phyloP scores from a whole-genome alignment of 2,113 vertebrate species.

The Australoheros scitulus region DNA sequence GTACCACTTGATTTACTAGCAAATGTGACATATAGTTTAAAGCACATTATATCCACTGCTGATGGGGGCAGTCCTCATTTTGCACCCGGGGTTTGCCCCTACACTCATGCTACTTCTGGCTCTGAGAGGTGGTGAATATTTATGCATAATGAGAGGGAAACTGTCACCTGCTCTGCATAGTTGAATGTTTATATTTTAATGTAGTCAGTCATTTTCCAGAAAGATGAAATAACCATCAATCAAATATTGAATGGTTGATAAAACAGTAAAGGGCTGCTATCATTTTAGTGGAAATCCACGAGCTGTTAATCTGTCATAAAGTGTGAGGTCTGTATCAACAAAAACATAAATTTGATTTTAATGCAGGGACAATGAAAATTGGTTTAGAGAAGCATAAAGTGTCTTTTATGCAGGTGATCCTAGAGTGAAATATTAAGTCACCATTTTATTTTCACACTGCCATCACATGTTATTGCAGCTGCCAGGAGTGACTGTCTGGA shows the following conservation, averaged over 20 bases:
- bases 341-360: conserved; percentile 13
- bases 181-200: background rate
- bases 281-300: background rate
- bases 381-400: conserved; percentile 15
- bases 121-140: background rate
- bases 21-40: background rate
- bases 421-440: conserved; percentile 38
- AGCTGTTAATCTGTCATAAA: background rate
- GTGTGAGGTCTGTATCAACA: background rate
- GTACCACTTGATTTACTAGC: background rate
- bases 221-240: background rate
- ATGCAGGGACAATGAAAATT: conserved; percentile 5
- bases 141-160: background rate
- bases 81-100: conserved; percentile 3
- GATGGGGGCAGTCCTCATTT: background rate
- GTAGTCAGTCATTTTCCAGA: conserved; percentile 1
- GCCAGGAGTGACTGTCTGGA: conserved; percentile 25
- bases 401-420: conserved; percentile 9
- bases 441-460: conserved; percentile 31
- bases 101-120: background rate
- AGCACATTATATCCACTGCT: background rate
- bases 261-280: background rate
- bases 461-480: conserved; percentile 56
- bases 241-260: background rate
- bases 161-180: background rate